These are phyloP conservation scores for Aphelocoma coerulescens DNA, from an alignment of 2,113 vertebrate species.

Conservation along the genomic window DNA sequence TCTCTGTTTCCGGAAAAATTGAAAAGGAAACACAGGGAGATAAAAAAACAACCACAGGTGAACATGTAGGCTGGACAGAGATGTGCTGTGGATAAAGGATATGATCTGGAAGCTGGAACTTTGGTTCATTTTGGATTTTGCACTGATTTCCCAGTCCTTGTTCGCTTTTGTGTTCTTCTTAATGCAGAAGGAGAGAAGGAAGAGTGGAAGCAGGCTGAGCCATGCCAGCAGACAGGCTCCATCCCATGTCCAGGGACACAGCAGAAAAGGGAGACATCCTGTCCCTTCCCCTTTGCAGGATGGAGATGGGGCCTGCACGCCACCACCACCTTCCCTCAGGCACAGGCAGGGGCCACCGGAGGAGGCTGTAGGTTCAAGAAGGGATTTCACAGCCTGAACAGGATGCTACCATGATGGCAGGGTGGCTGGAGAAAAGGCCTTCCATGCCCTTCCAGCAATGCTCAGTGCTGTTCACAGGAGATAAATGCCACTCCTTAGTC, in stretches of 20 bases:
- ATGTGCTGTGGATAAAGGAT: neutral
- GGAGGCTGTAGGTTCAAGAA: neutral
- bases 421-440: neutral
- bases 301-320: neutral
- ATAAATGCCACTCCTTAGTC: neutral
- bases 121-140: neutral
- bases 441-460: neutral
- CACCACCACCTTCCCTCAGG: neutral
- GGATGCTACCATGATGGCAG: neutral
- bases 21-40: neutral
- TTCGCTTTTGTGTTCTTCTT: neutral
- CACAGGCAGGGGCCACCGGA: too few species aligned
- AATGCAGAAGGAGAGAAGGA: neutral
- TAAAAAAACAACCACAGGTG: neutral
- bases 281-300: neutral
- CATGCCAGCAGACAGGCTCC: neutral
- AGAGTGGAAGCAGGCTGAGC: neutral
- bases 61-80: neutral
- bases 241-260: fast-evolving
- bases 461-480: neutral
- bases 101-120: neutral
- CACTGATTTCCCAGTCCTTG: neutral
- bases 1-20: neutral
- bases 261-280: neutral
- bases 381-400: neutral